These are phyloP conservation scores for Cotesia vestalis DNA, from an alignment of 1,140 invertebrate species.

Conservation along the genomic window DNA sequence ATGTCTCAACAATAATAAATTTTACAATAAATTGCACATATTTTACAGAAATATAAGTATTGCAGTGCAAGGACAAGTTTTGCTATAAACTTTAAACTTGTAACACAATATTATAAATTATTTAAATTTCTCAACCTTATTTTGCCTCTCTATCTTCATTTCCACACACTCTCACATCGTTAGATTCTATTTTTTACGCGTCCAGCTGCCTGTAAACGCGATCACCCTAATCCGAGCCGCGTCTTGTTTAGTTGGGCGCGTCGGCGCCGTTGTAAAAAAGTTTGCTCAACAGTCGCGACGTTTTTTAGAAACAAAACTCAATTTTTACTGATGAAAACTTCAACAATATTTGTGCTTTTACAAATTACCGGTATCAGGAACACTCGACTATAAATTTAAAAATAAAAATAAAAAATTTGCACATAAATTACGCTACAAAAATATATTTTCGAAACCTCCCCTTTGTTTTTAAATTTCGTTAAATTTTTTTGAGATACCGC, in stretches of 20 bases:
- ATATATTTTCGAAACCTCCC: not conserved
- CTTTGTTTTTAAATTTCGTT: not conserved
- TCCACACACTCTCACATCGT: constrained; percentile 17
- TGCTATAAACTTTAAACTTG: too few species aligned
- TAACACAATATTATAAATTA: not conserved
- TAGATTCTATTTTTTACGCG: constrained; percentile 29
- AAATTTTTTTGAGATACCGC: not conserved
- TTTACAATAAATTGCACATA: not conserved
- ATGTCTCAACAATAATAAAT: not conserved
- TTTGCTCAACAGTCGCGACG: constrained; percentile 12
- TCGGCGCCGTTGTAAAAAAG: constrained; percentile 31
- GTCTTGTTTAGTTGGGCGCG: constrained; percentile 21
- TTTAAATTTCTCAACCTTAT: not conserved
- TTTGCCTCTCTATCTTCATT: not conserved
- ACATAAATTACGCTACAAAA: too few species aligned
- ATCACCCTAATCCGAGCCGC: constrained; percentile 20
- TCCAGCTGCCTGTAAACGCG: constrained; percentile 16
- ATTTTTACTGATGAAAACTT: not conserved
- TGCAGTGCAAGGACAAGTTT: too few species aligned
- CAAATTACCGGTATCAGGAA: not conserved
- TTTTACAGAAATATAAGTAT: too few species aligned
- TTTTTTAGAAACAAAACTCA: not conserved
- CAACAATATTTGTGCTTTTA: not conserved
- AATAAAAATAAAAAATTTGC: not conserved
- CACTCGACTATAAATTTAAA: too few species aligned